Conservation (phyloP, 2,797 vertebrate species). For the Hirundo rustica region DNA sequence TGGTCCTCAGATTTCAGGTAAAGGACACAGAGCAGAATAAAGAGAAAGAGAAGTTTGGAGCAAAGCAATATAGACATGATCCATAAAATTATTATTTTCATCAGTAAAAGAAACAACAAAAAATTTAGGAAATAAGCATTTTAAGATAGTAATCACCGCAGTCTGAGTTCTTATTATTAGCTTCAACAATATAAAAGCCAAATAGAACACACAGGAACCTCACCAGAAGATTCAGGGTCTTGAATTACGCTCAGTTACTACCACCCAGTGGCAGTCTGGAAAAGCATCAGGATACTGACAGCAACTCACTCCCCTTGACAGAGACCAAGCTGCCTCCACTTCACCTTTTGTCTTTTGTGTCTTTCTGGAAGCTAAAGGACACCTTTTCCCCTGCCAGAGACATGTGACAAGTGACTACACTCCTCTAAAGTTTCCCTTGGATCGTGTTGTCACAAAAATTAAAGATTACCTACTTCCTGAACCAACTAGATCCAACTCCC, state of each 20-base stretch:
- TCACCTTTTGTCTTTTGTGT: background rate
- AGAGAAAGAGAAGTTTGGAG: background rate
- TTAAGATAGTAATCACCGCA: background rate
- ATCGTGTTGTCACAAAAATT: background rate
- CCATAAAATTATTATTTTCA: background rate
- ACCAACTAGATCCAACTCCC: background rate
- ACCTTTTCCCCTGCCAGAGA: background rate
- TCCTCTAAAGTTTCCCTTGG: background rate
- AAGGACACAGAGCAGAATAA: background rate
- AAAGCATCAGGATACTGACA: background rate
- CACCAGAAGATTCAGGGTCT: too few species aligned
- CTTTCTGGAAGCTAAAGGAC: background rate
- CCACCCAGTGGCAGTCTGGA: constrained; percentile 41
- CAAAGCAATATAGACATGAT: background rate
- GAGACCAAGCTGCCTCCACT: background rate
- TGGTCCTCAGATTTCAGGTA: background rate
- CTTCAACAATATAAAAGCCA: background rate
- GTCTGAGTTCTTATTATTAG: background rate
- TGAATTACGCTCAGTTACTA: background rate
- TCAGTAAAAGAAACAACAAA: background rate
- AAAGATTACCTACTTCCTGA: background rate
- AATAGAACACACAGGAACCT: background rate
- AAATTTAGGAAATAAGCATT: background rate
- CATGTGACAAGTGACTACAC: background rate
- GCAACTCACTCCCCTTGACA: background rate